Evolutionary conservation across 2,888 invertebrate genomes (phyloP).

Genomic region (Cephus nigrinus): DNA sequence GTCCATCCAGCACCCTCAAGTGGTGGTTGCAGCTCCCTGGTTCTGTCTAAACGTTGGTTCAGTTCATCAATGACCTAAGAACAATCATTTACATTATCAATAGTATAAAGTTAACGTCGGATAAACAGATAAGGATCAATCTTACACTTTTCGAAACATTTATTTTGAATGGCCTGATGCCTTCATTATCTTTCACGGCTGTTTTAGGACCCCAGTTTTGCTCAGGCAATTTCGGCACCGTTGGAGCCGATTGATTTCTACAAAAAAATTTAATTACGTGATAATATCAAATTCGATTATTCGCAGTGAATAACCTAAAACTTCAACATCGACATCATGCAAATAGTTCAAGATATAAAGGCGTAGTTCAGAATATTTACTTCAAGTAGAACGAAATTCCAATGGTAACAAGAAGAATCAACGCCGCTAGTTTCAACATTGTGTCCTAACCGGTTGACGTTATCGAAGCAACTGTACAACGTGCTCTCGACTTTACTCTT

Average conservation of each 20-base stretch:
- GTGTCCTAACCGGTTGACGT: background rate
- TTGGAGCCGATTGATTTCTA: background rate
- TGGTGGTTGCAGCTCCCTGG: conserved; percentile 70
- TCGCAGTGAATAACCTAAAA: too few relatives aligned
- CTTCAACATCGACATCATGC: too few relatives aligned
- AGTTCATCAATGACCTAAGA: conserved; percentile 73
- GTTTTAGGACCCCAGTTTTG: conserved; percentile 74
- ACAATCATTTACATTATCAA: background rate
- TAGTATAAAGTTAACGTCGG: background rate
- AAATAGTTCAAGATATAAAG: too few relatives aligned
- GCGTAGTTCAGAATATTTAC: conserved; percentile 14
- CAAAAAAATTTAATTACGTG: background rate
- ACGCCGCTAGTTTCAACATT: conserved; percentile 40
- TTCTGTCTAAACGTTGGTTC: conserved; percentile 70
- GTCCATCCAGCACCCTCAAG: conserved; percentile 78
- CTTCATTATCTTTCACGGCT: conserved; percentile 23
- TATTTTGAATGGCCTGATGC: conserved; percentile 72
- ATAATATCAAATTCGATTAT: background rate
- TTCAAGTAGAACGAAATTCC: conserved; percentile 19
- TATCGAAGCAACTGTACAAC: background rate
- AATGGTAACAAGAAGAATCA: conserved; percentile 24
- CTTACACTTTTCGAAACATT: conserved; percentile 72
- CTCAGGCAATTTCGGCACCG: conserved; percentile 49
- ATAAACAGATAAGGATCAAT: background rate
- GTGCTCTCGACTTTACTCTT: too few relatives aligned